These are phyloP conservation scores for Vespertilio murinus DNA, from an alignment of 2,797 vertebrate genomes.

Conservation along the genomic window DNA sequence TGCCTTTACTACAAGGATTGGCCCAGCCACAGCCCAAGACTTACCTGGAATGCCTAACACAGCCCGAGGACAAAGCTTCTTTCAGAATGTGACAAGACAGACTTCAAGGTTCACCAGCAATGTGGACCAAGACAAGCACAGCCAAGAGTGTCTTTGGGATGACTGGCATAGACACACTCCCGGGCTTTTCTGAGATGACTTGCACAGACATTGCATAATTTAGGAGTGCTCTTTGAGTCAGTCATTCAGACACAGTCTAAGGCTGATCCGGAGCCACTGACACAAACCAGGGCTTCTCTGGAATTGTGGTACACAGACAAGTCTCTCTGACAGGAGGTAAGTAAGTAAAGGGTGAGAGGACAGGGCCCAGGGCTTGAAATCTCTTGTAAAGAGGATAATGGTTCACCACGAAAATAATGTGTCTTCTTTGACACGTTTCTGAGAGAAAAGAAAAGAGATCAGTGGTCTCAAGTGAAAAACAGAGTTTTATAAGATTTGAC, in stretches of 20 bases:
- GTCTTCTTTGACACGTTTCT: neutral
- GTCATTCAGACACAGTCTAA: neutral
- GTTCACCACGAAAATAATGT: neutral
- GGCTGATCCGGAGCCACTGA: neutral
- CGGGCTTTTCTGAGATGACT: neutral
- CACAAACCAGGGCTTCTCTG: neutral
- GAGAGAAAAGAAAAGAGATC: neutral
- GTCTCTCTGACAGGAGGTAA: conserved; percentile 52
- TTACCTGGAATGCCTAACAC: neutral
- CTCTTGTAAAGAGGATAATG: neutral
- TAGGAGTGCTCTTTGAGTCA: neutral
- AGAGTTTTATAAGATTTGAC: neutral
- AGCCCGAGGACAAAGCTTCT: neutral
- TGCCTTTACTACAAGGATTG: neutral
- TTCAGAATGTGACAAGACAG: neutral
- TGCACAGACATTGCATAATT: neutral
- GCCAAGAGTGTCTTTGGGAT: neutral
- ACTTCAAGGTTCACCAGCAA: neutral
- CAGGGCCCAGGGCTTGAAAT: neutral
- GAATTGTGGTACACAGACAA: neutral
- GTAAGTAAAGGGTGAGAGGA: conserved; percentile 49
- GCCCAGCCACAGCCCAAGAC: neutral
- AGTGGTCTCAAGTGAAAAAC: neutral
- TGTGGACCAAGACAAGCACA: neutral
- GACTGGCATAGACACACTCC: neutral